Percentiles rank a stretch among this genome's conserved stretches.
phyloP scores from a whole-genome alignment of 2,888 invertebrate genomes.

The Eudasyphora cyanicolor region DNA sequence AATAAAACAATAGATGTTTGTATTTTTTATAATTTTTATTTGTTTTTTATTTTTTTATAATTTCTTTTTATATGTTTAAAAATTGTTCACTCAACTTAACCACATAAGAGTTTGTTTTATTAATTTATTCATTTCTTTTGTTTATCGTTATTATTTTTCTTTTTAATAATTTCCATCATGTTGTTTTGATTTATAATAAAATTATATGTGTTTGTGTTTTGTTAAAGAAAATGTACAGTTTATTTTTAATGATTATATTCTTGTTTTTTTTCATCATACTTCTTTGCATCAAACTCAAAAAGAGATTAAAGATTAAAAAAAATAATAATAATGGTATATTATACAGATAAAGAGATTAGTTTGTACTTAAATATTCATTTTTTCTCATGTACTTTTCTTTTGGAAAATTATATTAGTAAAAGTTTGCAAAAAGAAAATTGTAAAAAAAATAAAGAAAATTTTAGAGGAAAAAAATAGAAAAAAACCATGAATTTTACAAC shows the following conservation, averaged over 20 bases:
- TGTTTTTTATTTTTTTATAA: constrained; percentile 62
- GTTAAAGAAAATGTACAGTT: constrained; percentile 60
- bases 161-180: constrained; percentile 10
- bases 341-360: constrained; percentile 63
- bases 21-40: constrained; percentile 60
- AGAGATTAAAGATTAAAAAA: constrained; percentile 44
- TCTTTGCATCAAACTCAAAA: constrained; percentile 39
- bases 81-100: constrained; percentile 65
- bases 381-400: constrained; percentile 31
- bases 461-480: constrained; percentile 22
- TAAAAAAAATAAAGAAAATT: constrained; percentile 11
- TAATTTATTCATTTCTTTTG: constrained; percentile 48
- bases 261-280: constrained; percentile 32
- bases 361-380: constrained; percentile 65
- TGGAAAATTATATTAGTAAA: too few relatives aligned
- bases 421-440: too few relatives aligned
- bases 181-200: constrained; percentile 61
- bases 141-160: constrained; percentile 16
- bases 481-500: constrained; percentile 9
- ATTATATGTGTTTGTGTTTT: constrained; percentile 46
- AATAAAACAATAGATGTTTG: background rate
- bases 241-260: constrained; percentile 20
- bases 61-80: constrained; percentile 63
- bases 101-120: constrained; percentile 61
- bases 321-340: constrained; percentile 47